These are phyloP conservation scores for Megalopta genalis DNA, from an alignment of 1,140 invertebrate species.

Conservation along the genomic window DNA sequence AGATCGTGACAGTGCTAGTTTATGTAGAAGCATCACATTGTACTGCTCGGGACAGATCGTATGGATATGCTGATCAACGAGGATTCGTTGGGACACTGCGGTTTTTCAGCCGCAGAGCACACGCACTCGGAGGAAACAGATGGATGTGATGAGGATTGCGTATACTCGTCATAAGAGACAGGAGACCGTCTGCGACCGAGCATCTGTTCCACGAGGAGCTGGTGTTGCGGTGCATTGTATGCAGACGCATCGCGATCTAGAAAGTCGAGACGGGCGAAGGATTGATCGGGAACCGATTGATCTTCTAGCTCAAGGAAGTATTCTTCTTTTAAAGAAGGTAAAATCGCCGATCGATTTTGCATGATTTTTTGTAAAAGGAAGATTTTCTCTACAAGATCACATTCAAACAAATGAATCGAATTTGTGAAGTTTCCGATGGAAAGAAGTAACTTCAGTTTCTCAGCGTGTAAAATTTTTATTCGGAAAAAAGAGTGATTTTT, in stretches of 20 bases:
- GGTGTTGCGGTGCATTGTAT: not conserved
- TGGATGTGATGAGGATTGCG: not conserved
- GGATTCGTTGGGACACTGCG: not conserved
- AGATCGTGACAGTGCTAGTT: not conserved
- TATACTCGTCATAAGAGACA: constrained; percentile 18
- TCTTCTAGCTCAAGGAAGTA: too few relatives aligned
- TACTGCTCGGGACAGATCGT: not conserved
- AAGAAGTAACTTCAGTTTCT: too few relatives aligned
- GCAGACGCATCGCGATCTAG: constrained; percentile 5
- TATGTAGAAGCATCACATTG: not conserved
- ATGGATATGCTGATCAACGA: not conserved
- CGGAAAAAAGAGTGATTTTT: too few relatives aligned
- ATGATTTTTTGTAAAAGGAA: too few relatives aligned
- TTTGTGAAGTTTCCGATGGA: too few relatives aligned
- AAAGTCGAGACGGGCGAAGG: too few relatives aligned
- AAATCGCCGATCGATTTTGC: too few relatives aligned
- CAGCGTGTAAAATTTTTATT: too few relatives aligned
- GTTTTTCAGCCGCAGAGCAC: constrained; percentile 5
- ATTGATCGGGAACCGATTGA: too few relatives aligned
- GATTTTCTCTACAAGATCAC: too few relatives aligned
- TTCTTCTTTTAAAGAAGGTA: too few relatives aligned
- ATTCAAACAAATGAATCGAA: too few relatives aligned
- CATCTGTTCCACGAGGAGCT: constrained; percentile 19
- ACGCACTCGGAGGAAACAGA: not conserved
- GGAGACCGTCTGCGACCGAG: constrained; percentile 35